Percentiles rank a stretch among this genome's conserved stretches.
These are phyloP conservation scores for Kuschelorhynchus macadamiae DNA, from an alignment of 2,888 invertebrate species.

Conservation along the genomic window DNA sequence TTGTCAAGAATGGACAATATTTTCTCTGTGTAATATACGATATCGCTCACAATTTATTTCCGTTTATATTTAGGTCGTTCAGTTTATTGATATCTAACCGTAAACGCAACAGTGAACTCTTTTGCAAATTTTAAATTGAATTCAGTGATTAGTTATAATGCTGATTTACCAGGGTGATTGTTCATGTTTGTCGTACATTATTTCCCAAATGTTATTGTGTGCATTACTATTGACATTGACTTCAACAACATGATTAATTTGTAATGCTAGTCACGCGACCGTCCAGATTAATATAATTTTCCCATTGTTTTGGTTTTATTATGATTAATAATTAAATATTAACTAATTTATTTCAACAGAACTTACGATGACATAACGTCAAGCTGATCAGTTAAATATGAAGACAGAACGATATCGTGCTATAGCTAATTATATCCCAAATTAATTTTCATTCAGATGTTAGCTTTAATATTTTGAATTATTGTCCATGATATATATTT, in stretches of 20 bases:
- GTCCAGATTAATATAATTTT: slow-evolving; percentile 31
- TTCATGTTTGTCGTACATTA: slow-evolving; percentile 28
- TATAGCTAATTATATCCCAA: background rate
- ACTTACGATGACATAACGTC: background rate
- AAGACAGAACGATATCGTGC: background rate
- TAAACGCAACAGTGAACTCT: background rate
- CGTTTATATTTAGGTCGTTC: slow-evolving; percentile 2
- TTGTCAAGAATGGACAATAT: too few relatives aligned
- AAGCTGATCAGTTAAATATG: background rate
- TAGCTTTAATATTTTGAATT: too few relatives aligned
- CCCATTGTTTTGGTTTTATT: slow-evolving; percentile 14
- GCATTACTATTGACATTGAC: slow-evolving; percentile 34
- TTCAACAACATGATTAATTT: slow-evolving; percentile 34
- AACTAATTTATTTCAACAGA: slow-evolving; percentile 3
- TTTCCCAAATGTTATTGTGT: slow-evolving; percentile 28
- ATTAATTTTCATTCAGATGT: background rate
- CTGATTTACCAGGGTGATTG: slow-evolving; percentile 25
- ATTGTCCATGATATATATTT: too few relatives aligned
- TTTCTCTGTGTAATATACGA: too few relatives aligned
- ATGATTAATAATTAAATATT: slow-evolving; percentile 25
- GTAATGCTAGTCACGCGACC: background rate
- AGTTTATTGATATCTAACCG: background rate
- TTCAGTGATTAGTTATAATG: slow-evolving; percentile 9
- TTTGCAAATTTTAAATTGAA: slow-evolving; percentile 18
- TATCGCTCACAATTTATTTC: too few relatives aligned